Evolutionary conservation across 1,140 invertebrate genomes (phyloP).

Genomic region (Cydia amplana): DNA sequence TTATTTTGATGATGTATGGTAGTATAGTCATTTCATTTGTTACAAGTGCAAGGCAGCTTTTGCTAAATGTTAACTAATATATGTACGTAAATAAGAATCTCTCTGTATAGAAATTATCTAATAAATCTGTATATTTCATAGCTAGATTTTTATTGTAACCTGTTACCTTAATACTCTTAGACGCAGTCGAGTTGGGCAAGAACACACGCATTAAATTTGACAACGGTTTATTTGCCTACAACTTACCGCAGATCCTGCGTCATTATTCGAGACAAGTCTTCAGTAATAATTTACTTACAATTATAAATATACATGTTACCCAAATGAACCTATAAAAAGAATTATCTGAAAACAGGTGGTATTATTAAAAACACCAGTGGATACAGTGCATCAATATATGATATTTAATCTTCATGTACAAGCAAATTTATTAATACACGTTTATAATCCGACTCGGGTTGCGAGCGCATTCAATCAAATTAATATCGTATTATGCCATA

Average conservation of each 20-base stretch:
- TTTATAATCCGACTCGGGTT: conserved; percentile 61
- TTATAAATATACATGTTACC: conserved; percentile 77
- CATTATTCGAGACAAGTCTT: conserved; percentile 76
- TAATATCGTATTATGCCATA: conserved; percentile 73
- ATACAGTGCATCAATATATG: conserved; percentile 79
- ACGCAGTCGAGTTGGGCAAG: conserved; percentile 41
- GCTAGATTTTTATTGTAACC: background rate
- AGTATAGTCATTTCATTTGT: background rate
- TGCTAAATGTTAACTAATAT: background rate
- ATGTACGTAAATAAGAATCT: background rate
- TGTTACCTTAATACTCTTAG: too few relatives aligned
- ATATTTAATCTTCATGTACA: conserved; percentile 79
- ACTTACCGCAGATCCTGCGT: conserved; percentile 72
- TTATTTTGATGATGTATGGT: too few relatives aligned
- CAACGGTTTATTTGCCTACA: conserved; percentile 76
- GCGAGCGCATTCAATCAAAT: conserved; percentile 60
- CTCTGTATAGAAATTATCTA: background rate
- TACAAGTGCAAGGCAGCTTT: background rate
- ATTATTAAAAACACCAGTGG: conserved; percentile 76
- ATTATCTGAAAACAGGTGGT: conserved; percentile 69
- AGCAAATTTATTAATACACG: conserved; percentile 77
- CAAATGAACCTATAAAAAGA: conserved; percentile 73
- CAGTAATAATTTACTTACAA: conserved; percentile 78
- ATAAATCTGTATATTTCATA: conserved; percentile 15
- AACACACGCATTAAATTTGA: conserved; percentile 68